Base-by-base conservation (phyloP, 2,113 vertebrate genomes). In the Australoheros scitulus region DNA sequence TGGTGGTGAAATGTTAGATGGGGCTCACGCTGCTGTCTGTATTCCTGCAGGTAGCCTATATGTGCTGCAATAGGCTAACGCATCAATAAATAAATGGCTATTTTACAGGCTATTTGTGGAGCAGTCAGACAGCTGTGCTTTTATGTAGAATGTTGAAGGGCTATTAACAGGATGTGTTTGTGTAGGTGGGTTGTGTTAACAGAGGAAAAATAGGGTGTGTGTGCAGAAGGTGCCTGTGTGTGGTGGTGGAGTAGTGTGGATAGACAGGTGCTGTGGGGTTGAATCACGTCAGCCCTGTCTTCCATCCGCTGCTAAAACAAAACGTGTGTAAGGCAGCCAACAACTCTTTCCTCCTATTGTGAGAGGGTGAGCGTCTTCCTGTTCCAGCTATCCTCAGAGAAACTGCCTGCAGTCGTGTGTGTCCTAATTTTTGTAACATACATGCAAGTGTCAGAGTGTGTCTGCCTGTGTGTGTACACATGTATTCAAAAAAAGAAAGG, bases 331-430 rank as follows among this genome's bases (percentile, higher is more conserved):
- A 85, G 10, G 4, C 92, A 89, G 90, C 85, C 94, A 91, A n/a
- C 90, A 83, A 41, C 92, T 95, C 82, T 92, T 96, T 96, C 96
- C 93, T 94, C 87, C 91, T 84, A 95, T 92, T 83, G 78, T 96
- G 83, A 89, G 86, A 32, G 74, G 84, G 88, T 85, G 13, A 26
- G 78, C 36, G 84, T 76, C 85, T 94, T 94, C 88, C 94, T 84
- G 90, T 88, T 26, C 82, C 81, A 80, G 64, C 72, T 70, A 68
- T 92, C 87, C 90, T 91, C 36, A 80, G 50, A 85, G 81, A 90
- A 88, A 88, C 61, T 36, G 84, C 50, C n/a, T 79, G 75, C 57
- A 76, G 76, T 61, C 38, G 5, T 77, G 78, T 11, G 86, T 58
- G n/a, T 61, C 26, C 41, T 38, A 17, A 15, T 75, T 32, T 77